Percentiles rank a stretch among this genome's conserved stretches.
Evolutionary conservation across 2,113 vertebrate species (phyloP).

Genomic region (Ailuropoda melanoleuca): DNA sequence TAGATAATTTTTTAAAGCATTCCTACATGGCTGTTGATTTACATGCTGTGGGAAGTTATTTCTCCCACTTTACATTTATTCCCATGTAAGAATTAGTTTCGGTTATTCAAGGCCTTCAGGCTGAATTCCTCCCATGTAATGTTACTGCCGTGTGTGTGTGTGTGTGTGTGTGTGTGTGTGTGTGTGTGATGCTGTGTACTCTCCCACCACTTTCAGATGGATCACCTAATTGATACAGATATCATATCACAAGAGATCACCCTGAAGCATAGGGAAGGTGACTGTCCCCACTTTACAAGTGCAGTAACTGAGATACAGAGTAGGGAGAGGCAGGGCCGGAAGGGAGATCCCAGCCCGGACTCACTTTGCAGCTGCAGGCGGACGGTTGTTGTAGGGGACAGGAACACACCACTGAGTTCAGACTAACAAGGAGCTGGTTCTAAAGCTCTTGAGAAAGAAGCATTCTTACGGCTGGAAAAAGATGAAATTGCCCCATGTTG

Average conservation of each 20-base stretch:
- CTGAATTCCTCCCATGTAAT: neutral
- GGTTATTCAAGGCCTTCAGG: neutral
- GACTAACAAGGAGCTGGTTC: neutral
- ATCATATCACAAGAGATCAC: neutral
- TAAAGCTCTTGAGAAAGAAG: neutral
- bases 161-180: no score
- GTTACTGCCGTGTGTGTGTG: neutral
- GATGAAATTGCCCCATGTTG: no score
- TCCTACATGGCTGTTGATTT: neutral
- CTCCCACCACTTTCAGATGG: neutral
- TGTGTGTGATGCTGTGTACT: fast-evolving
- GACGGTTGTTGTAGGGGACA: neutral
- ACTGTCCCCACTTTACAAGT: neutral
- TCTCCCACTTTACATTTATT: neutral
- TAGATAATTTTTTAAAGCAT: neutral
- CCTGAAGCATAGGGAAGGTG: neutral
- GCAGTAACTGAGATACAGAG: neutral
- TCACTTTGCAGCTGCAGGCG: fast-evolving
- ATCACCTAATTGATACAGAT: fast-evolving
- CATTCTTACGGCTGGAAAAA: neutral
- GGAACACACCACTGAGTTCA: neutral
- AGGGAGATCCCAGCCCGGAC: neutral
- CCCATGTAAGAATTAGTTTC: neutral
- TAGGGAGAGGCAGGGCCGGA: neutral
- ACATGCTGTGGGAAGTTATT: neutral